These are phyloP conservation scores for Drosophila nasuta DNA, from an alignment of 1,140 invertebrate genomes.

Conservation along the genomic window DNA sequence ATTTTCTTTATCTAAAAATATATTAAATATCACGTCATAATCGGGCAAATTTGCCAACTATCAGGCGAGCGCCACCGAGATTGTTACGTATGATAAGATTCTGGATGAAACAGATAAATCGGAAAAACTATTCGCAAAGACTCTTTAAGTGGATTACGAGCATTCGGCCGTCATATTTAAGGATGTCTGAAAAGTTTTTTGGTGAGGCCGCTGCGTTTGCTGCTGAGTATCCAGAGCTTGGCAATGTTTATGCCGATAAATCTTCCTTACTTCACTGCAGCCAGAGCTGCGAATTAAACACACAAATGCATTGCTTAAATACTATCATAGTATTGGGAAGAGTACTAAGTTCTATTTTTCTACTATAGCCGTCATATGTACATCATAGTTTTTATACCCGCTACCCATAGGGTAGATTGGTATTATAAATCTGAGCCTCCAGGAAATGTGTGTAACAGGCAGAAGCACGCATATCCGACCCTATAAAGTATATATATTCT, in stretches of 20 bases:
- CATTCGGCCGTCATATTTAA: constrained; percentile 85
- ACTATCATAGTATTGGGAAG: constrained; percentile 59
- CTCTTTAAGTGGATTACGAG: constrained; percentile 75
- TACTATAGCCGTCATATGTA: too few relatives aligned
- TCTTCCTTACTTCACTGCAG: constrained; percentile 69
- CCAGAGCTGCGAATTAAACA: constrained; percentile 47
- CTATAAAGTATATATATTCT: too few relatives aligned
- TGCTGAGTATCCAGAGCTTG: constrained; percentile 43
- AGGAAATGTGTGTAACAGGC: too few relatives aligned
- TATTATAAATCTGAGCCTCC: too few relatives aligned
- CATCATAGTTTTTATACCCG: too few relatives aligned
- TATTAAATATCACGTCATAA: too few relatives aligned
- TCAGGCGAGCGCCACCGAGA: constrained; percentile 68
- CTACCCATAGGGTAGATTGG: too few relatives aligned
- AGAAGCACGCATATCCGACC: too few relatives aligned
- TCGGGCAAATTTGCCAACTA: constrained; percentile 64
- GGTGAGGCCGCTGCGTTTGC: constrained; percentile 52
- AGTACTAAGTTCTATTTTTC: too few relatives aligned
- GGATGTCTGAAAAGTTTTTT: constrained; percentile 80
- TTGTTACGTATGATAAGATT: constrained; percentile 80
- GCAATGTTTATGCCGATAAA: constrained; percentile 60
- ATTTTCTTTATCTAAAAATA: too few relatives aligned
- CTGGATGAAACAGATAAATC: constrained; percentile 50
- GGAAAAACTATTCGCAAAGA: constrained; percentile 74
- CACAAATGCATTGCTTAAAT: constrained; percentile 64